A percentile compares a stretch with the other conserved stretches of the same genome.
phyloP scores from a whole-genome alignment of 2,113 vertebrate genomes.

The Gallinago paraguaiae region DNA sequence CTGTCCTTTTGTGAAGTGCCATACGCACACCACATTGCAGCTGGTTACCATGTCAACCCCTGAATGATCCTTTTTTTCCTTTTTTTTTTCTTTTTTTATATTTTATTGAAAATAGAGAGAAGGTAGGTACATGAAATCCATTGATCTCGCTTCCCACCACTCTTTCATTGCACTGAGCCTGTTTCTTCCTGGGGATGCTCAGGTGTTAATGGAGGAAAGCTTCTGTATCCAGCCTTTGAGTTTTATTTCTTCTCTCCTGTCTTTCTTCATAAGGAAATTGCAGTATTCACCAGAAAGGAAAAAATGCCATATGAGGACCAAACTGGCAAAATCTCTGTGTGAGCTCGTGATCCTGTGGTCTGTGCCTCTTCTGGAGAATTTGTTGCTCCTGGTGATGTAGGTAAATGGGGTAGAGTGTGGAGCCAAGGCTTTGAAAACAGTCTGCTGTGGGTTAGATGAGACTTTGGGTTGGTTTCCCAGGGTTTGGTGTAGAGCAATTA shows the following conservation, averaged over 20 bases:
- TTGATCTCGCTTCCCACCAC: background rate
- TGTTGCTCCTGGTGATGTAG: background rate
- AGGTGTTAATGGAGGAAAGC: background rate
- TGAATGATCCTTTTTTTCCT: background rate
- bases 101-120: background rate
- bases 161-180: background rate
- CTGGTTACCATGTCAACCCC: constrained; percentile 12
- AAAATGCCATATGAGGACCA: background rate
- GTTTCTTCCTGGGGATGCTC: background rate
- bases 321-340: background rate
- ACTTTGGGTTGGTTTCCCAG: background rate
- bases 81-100: no score
- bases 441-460: background rate
- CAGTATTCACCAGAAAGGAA: background rate
- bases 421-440: background rate
- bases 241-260: background rate
- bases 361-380: background rate
- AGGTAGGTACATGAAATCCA: background rate
- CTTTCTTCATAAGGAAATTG: background rate
- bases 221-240: background rate
- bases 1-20: background rate
- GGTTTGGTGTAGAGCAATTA: background rate
- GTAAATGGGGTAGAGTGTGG: background rate
- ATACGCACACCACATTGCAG: background rate
- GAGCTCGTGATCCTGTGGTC: background rate